phyloP scores from a whole-genome alignment of 2,888 invertebrate genomes.

The Caenorhabditis macrosperma region DNA sequence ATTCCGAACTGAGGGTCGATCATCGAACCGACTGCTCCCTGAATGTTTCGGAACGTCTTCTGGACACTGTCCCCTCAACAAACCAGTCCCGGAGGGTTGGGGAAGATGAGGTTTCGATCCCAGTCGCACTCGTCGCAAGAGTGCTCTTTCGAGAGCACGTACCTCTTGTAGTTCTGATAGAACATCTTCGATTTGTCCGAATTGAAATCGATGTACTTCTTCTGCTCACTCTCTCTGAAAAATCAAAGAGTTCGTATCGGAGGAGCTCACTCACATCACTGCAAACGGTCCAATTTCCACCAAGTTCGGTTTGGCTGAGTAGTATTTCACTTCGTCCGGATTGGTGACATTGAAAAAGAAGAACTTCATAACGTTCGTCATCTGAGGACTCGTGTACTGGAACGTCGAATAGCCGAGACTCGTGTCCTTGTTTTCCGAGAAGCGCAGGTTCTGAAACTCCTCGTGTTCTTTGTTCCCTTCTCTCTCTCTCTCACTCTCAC shows the following conservation, averaged over 20 bases:
- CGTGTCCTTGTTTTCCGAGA: conserved; percentile 47
- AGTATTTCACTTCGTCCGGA: conserved; percentile 70
- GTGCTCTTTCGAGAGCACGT: conserved; percentile 51
- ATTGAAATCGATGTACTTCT: conserved; percentile 70
- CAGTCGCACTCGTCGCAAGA: conserved; percentile 71
- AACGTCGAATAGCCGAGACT: conserved; percentile 61
- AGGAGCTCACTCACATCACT: conserved; percentile 67
- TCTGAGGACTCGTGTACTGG: conserved; percentile 61
- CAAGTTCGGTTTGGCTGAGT: conserved; percentile 66
- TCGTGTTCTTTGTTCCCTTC: conserved; percentile 4
- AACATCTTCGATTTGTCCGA: conserved; percentile 67
- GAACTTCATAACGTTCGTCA: conserved; percentile 67
- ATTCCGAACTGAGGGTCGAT: conserved; percentile 71
- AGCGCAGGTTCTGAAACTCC: conserved; percentile 50
- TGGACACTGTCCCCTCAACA: background rate
- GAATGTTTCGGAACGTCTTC: background rate
- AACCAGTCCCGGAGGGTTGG: conserved; percentile 72
- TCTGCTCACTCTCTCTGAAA: conserved; percentile 74
- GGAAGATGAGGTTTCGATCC: conserved; percentile 65
- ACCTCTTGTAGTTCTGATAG: conserved; percentile 76
- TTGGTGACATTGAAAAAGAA: conserved; percentile 76
- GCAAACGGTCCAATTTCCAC: conserved; percentile 71
- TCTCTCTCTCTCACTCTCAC: too few species aligned
- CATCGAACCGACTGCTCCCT: conserved; percentile 73
- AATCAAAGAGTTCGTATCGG: too few species aligned